Evolutionary conservation across 2,797 vertebrate genomes (phyloP), one percentile per base, ranked within the genome.

Genomic region (Poeciliopsis presidionis): DNA sequence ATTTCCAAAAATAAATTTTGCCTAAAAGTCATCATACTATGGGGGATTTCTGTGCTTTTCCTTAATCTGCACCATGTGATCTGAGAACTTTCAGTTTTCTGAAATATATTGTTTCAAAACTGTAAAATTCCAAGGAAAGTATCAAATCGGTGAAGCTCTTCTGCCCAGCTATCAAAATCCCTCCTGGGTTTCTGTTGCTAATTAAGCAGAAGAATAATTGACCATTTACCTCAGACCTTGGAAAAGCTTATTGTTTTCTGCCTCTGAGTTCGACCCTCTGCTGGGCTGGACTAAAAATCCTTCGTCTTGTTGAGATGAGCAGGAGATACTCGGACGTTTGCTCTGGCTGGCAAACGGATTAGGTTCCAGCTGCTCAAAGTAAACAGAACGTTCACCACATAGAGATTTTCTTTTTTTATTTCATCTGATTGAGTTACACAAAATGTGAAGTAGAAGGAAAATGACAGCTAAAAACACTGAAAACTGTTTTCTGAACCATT

Each of bases 171-270:
- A 88, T 87, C 84, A 87, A 90, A 92, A 91, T 87, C 89, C 92
- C 92, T 55, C 74, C 84, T 84, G 92, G 91, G 88, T 93, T 92
- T 90, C 88, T 90, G 84, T 84, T 93, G 88, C 92, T 93, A 93
- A 94, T 94, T 93, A 94, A 91, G 90, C 84, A 82, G 83, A 83
- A 92, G 88, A 86, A 90, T 93, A 92, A 90, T 20, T 90, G 92
- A 94, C 87, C 84, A 49, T 92, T 94, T 92, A 95, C 93, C 88
- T 91, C 67, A 20, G 92, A 91, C 90, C 86, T 80, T 92, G 91
- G 87, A 51, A 87, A 79, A 92, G 86, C 82, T 81, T 87, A 91
- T 91, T 93, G 83, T 39, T 82, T 89, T 75, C 13, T n/a, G 59
- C 77, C 89, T 81, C 61, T 79, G 84, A 80, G 49, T 78, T 73